These are phyloP conservation scores for Phaonia tiefii DNA, from an alignment of 2,888 invertebrate genomes.

Conservation along the genomic window DNA sequence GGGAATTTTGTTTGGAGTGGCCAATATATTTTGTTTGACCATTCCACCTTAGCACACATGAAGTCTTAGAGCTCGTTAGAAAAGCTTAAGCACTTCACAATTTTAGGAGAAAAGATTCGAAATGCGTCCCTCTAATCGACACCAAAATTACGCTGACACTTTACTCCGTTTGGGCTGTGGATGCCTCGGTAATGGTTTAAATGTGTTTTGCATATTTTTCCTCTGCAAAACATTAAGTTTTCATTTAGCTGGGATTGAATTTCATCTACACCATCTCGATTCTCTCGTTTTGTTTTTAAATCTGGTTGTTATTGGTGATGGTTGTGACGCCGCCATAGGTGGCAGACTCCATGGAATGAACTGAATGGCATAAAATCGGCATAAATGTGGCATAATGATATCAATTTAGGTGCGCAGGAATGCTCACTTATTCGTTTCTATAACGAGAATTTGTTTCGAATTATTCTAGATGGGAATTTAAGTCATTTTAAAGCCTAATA, in stretches of 20 bases:
- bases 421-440: too few relatives aligned
- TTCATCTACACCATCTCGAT: too few relatives aligned
- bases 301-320: not conserved
- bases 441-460: not conserved
- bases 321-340: constrained; percentile 32
- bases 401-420: not conserved
- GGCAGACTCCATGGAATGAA: not conserved
- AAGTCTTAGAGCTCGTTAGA: too few relatives aligned
- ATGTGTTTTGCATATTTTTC: constrained; percentile 27
- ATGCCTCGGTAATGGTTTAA: constrained; percentile 8
- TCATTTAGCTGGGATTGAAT: not conserved
- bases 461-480: not conserved
- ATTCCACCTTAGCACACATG: too few relatives aligned
- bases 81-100: too few relatives aligned
- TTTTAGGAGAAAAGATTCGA: too few relatives aligned
- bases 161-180: not conserved
- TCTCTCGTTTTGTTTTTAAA: not conserved
- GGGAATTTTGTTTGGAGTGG: too few relatives aligned
- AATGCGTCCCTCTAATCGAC: too few relatives aligned
- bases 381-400: not conserved
- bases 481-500: too few relatives aligned
- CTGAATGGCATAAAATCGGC: not conserved
- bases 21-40: too few relatives aligned
- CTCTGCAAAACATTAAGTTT: not conserved
- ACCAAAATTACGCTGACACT: too few relatives aligned